Percentiles rank a stretch among this genome's conserved stretches.
phyloP scores from a whole-genome alignment of 2,113 vertebrate genomes.

The Cardinalis cardinalis region DNA sequence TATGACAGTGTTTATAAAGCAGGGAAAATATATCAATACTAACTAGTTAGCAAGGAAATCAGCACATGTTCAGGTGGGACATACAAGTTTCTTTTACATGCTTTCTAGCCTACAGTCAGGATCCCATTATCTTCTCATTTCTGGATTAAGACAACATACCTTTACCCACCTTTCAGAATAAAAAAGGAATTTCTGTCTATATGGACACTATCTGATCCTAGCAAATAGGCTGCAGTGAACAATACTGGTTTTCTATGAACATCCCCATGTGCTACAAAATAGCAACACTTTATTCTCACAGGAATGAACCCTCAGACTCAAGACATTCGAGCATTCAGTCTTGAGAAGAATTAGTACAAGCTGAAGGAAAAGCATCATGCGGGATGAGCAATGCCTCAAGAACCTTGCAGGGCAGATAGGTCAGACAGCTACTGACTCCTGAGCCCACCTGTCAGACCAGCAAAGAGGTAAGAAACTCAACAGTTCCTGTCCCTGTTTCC shows the following conservation, averaged over 20 bases:
- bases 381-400: neutral
- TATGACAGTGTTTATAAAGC: neutral
- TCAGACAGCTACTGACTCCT: neutral
- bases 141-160: neutral
- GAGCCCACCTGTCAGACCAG: neutral
- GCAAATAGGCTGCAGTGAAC: neutral
- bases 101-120: neutral
- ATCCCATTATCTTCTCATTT: neutral
- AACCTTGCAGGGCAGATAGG: neutral
- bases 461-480: neutral
- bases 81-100: neutral
- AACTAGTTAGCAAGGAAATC: neutral
- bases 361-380: neutral
- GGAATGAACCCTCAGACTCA: neutral
- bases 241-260: neutral
- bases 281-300: neutral
- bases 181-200: neutral
- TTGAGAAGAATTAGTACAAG: neutral
- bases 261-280: neutral
- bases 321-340: neutral
- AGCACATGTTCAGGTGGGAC: neutral
- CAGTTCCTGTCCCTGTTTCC: neutral
- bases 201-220: neutral
- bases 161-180: neutral
- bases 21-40: neutral